Evolutionary conservation across 2,888 invertebrate genomes (phyloP).

Genomic region (Apocheima hispidaria): DNA sequence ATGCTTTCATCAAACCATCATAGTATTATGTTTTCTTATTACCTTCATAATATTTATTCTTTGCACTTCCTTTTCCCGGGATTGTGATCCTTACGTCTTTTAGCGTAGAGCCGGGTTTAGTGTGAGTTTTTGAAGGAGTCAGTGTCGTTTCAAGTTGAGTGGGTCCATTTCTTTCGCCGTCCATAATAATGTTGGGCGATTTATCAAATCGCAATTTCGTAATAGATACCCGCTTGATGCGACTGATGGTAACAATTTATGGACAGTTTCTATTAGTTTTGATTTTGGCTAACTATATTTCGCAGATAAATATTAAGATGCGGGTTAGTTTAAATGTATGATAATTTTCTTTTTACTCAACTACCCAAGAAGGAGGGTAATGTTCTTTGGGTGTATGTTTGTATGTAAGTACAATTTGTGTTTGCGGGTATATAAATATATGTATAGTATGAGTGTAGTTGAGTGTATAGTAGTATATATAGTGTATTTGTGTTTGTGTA

Average conservation of each 20-base stretch:
- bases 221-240: conserved; percentile 83
- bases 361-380: too few species aligned
- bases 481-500: too few species aligned
- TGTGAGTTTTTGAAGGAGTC: conserved; percentile 45
- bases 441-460: too few species aligned
- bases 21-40: conserved; percentile 75
- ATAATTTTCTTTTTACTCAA: too few species aligned
- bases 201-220: conserved; percentile 85
- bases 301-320: conserved; percentile 6
- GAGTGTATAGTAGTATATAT: too few species aligned
- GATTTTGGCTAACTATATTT: conserved; percentile 17
- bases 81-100: conserved; percentile 54
- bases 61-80: conserved; percentile 43
- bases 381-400: too few species aligned
- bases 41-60: conserved; percentile 75
- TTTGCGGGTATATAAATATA: too few species aligned
- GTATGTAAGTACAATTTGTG: too few species aligned
- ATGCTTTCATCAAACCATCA: conserved; percentile 72
- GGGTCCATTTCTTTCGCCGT: conserved; percentile 83
- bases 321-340: conserved; percentile 1
- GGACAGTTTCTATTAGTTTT: conserved; percentile 48
- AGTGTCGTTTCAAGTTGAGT: conserved; percentile 73
- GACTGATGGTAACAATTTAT: conserved; percentile 73
- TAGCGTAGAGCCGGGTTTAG: conserved; percentile 55
- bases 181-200: conserved; percentile 83